Evolutionary conservation across 1,140 invertebrate species (phyloP), one percentile per base, ranked within the genome.

Genomic region (Bombus superbus): DNA sequence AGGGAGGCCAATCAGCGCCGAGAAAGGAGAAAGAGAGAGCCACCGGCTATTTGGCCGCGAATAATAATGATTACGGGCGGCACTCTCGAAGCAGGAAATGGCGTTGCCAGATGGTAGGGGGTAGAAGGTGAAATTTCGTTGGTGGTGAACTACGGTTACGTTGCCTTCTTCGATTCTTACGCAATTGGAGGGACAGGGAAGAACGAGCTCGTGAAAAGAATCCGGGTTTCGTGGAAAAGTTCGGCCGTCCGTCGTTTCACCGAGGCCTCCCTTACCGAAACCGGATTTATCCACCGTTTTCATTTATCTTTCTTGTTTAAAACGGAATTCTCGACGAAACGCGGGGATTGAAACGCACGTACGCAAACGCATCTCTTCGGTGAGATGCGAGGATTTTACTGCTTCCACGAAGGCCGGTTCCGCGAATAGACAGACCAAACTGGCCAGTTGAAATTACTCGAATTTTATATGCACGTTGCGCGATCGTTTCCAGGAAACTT

Each of bases 381-480:
- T 10, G 68, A 57, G 81, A 73, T 69, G 57, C 75, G 69, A 69
- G 78, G 66, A 82, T 89, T 87, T 84, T 87, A 85, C 62, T 38
- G 83, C 72, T 90, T 90, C 84, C 75, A 32, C 69, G 80, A 84
- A 81, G 85, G 53, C 22, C 68, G 35, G 62, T 86, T 89, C 84
- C 84, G 38, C 72, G 64, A 85, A 80, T 59, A 47, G 77, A 59
- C 38, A 32, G n/a, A 40, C 13, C 28, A n/a, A 64, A 79, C 71
- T 35, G 59, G 81, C 57, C 59, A 68, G 11, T 81, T 76, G 82
- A 82, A 64, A 81, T 88, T 88, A 73, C 90, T 91, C 89, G 88
- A 91, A 93, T 86, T 92, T 89, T 92, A 90, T 89, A 92, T 89
- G 92, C 92, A 92, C 89, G 90, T 59, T 81, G n/a, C 73, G 62